phyloP scores from a whole-genome alignment of 1,140 invertebrate genomes.

The Drosophila triauraria region DNA sequence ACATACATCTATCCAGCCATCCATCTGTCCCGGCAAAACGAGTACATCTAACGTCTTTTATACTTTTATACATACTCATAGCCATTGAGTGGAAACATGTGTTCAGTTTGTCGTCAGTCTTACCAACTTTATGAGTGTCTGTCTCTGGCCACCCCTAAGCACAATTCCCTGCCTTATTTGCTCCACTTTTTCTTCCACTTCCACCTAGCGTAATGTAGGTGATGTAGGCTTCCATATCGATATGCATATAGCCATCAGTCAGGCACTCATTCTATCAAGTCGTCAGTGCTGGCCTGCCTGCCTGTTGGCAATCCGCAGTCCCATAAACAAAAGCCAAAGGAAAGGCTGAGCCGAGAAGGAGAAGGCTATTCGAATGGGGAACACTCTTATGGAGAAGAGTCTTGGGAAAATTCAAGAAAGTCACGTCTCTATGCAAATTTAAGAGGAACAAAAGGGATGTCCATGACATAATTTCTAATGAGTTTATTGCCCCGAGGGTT shows the following conservation, averaged over 20 bases:
- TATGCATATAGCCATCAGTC: slow-evolving; percentile 70
- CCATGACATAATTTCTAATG: slow-evolving; percentile 26
- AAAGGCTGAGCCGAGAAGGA: slow-evolving; percentile 12
- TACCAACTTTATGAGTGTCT: slow-evolving; percentile 41
- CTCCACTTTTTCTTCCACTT: slow-evolving; percentile 51
- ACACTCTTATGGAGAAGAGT: slow-evolving; percentile 31
- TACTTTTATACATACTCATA: slow-evolving; percentile 19
- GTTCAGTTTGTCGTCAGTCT: slow-evolving; percentile 40
- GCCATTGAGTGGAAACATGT: slow-evolving; percentile 50
- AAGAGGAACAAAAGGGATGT: slow-evolving; percentile 15
- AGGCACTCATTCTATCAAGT: slow-evolving; percentile 60
- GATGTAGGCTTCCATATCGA: slow-evolving; percentile 68
- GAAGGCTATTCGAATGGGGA: slow-evolving; percentile 11
- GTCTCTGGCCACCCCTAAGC: slow-evolving; percentile 2
- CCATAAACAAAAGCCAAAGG: slow-evolving; percentile 55
- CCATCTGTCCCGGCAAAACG: slow-evolving; percentile 8
- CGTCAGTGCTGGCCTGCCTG: slow-evolving; percentile 33
- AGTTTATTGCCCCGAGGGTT: slow-evolving; percentile 14
- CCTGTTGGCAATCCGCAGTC: slow-evolving; percentile 52
- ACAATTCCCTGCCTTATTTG: slow-evolving; percentile 56
- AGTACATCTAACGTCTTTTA: slow-evolving; percentile 22
- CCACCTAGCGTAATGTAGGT: slow-evolving; percentile 47
- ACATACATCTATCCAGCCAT: slow-evolving; percentile 10
- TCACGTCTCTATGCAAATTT: slow-evolving; percentile 36
- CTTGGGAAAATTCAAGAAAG: slow-evolving; percentile 20